phyloP scores from a whole-genome alignment of 2,888 invertebrate species.

The Polydrusus pterygomalis region DNA sequence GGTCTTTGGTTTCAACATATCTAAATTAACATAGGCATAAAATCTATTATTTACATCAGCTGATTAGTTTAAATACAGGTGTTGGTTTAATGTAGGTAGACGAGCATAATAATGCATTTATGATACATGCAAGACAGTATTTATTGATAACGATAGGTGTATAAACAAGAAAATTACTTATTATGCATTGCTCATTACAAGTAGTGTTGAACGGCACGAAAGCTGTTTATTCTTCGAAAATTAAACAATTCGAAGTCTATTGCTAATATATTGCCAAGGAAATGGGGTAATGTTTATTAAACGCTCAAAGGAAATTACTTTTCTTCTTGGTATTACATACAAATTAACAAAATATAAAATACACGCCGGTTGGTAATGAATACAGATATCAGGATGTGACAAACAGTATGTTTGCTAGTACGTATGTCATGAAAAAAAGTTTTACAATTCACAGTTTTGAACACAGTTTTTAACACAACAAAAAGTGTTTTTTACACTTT shows the following conservation, averaged over 20 bases:
- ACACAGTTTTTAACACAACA: too few species aligned
- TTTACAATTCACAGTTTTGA: too few species aligned
- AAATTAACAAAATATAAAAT: too few species aligned
- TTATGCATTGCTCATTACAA: slow-evolving; percentile 4
- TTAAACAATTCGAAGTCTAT: background rate
- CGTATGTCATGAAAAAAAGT: too few species aligned
- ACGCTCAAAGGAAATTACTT: too few species aligned
- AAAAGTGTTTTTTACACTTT: too few species aligned
- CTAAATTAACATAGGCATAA: slow-evolving; percentile 10
- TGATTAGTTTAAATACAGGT: slow-evolving; percentile 40
- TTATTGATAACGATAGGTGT: slow-evolving; percentile 15
- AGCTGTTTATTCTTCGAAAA: background rate
- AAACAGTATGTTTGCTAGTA: too few species aligned
- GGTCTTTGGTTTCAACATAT: slow-evolving; percentile 10
- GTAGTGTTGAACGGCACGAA: background rate
- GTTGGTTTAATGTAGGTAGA: slow-evolving; percentile 33
- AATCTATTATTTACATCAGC: slow-evolving; percentile 29
- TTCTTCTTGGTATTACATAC: too few species aligned
- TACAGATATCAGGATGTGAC: too few species aligned
- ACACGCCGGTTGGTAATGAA: too few species aligned
- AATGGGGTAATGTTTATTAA: too few species aligned
- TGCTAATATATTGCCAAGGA: background rate
- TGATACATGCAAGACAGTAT: slow-evolving; percentile 19
- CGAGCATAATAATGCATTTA: slow-evolving; percentile 27
- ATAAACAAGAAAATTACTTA: slow-evolving; percentile 28